These are phyloP conservation scores for Chrysolina haemoptera DNA, from an alignment of 2,888 invertebrate genomes.

Conservation along the genomic window DNA sequence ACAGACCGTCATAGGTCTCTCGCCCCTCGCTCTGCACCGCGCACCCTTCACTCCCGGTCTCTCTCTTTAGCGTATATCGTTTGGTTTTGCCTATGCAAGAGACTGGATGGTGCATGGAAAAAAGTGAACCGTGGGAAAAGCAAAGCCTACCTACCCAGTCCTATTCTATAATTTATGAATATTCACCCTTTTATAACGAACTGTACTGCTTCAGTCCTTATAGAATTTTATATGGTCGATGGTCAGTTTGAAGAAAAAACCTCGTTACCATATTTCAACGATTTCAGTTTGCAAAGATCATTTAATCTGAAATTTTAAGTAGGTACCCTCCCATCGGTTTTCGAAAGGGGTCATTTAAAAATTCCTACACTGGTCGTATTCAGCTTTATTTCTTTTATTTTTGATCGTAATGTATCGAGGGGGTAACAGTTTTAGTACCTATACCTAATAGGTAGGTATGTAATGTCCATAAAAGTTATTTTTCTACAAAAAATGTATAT, in stretches of 20 bases:
- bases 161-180: conserved; percentile 42
- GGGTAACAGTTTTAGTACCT: too few species aligned
- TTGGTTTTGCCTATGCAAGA: conserved; percentile 22
- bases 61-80: conserved; percentile 17
- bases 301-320: conserved; percentile 5
- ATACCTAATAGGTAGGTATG: too few species aligned
- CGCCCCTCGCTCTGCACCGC: conserved; percentile 46
- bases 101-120: not conserved
- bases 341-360: not conserved
- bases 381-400: not conserved
- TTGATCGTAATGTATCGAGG: too few species aligned
- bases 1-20: conserved; percentile 40
- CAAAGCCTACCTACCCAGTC: conserved; percentile 16
- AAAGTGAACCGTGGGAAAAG: conserved; percentile 44
- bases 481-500: too few species aligned
- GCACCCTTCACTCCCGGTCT: conserved; percentile 32
- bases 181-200: conserved; percentile 44
- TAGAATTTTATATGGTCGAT: not conserved
- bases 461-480: too few species aligned
- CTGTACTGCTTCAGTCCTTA: conserved; percentile 6
- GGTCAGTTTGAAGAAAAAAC: conserved; percentile 7
- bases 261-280: conserved; percentile 17
- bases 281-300: not conserved
- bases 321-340: not conserved
- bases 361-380: not conserved